A percentile compares a stretch with the other conserved stretches of the same genome.
phyloP scores from a whole-genome alignment of 2,888 invertebrate genomes.

The Spicauda simplicius region DNA sequence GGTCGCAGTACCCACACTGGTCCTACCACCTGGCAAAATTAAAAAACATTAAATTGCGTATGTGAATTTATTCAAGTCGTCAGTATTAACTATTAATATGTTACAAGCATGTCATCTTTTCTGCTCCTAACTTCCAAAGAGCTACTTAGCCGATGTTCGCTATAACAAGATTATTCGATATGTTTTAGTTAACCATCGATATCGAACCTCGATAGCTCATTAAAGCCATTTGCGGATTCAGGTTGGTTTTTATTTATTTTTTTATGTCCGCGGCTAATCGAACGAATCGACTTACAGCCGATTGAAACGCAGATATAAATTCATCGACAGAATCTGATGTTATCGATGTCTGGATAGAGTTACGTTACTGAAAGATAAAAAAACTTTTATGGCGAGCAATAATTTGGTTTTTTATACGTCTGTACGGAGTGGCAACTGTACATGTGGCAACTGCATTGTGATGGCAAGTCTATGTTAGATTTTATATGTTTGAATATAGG shows the following conservation, averaged over 20 bases:
- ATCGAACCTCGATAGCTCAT: constrained; percentile 16
- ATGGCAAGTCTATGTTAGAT: no score
- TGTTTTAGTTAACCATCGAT: background rate
- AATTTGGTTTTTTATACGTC: background rate
- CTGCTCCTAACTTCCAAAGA: no score
- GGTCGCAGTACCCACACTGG: no score
- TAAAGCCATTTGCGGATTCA: constrained; percentile 31
- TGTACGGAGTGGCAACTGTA: background rate
- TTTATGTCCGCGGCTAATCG: constrained; percentile 46
- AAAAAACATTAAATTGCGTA: no score
- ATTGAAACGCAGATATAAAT: constrained; percentile 34
- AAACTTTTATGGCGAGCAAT: background rate
- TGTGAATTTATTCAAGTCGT: no score
- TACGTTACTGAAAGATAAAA: constrained; percentile 3
- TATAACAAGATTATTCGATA: no score
- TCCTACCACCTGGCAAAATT: no score
- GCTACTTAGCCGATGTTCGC: no score
- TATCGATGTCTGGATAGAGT: constrained; percentile 21
- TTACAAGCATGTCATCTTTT: no score
- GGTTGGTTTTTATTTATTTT: constrained; percentile 17
- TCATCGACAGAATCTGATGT: constrained; percentile 23
- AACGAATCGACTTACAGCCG: constrained; percentile 42
- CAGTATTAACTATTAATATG: no score
- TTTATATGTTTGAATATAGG: no score
- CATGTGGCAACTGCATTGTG: background rate